Conservation (phyloP, 2,797 vertebrate species). For the Liparis tanakae region DNA sequence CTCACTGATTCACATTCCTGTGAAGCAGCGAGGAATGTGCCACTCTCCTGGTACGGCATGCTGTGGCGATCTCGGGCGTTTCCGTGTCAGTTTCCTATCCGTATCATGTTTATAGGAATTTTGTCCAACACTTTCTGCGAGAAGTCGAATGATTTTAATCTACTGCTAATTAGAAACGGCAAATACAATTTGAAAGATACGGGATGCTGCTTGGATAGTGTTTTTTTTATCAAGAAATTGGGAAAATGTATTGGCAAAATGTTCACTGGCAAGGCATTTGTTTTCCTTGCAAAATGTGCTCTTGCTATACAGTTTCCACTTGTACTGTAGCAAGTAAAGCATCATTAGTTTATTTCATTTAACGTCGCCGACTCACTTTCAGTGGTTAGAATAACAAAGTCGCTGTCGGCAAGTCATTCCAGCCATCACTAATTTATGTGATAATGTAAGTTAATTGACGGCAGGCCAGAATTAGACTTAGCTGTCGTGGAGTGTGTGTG, state of each 20-base stretch:
- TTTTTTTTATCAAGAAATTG: neutral
- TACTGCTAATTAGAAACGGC: neutral
- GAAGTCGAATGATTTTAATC: conserved; percentile 6
- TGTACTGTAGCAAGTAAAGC: neutral
- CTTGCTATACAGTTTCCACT: neutral
- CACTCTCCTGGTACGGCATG: neutral
- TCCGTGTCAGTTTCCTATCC: neutral
- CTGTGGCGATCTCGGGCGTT: neutral
- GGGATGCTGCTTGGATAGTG: neutral
- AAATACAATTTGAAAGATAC: neutral
- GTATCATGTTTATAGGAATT: neutral
- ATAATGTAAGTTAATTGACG: neutral
- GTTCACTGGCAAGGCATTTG: neutral
- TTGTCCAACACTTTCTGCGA: neutral
- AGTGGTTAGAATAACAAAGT: neutral
- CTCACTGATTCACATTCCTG: neutral
- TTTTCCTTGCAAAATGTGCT: neutral
- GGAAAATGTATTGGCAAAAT: conserved; percentile 4
- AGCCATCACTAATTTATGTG: neutral
- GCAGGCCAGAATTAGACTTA: neutral
- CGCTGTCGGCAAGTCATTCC: neutral
- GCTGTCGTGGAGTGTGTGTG: neutral
- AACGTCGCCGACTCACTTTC: neutral
- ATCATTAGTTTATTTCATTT: neutral
- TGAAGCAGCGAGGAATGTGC: neutral